These are phyloP conservation scores for Agrypnia vestita DNA, from an alignment of 1,140 invertebrate genomes.

Conservation along the genomic window DNA sequence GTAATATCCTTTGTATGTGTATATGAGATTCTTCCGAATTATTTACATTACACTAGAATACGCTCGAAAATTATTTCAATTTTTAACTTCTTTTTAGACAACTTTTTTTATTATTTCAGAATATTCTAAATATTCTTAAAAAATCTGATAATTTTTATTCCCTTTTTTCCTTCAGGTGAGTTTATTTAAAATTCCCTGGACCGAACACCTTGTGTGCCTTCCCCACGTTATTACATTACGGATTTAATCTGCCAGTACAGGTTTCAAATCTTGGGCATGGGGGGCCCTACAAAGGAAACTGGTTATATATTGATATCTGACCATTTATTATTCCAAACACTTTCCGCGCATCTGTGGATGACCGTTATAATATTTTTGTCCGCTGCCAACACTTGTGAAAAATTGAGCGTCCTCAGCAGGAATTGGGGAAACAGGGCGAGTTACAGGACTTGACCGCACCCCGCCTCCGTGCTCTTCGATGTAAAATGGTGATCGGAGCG, in stretches of 20 bases:
- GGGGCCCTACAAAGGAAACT: conserved; percentile 53
- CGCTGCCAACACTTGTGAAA: conserved; percentile 29
- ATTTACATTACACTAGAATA: too few species aligned
- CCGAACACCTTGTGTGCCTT: conserved; percentile 28
- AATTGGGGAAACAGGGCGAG: not conserved
- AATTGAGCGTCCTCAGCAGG: conserved; percentile 33
- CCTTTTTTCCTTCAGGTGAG: too few species aligned
- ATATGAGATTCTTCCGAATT: too few species aligned
- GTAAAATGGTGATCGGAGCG: not conserved
- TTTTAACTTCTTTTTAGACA: too few species aligned
- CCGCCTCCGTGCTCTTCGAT: not conserved
- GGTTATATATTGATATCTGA: conserved; percentile 56
- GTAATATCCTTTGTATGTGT: too few species aligned
- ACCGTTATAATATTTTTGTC: conserved; percentile 50
- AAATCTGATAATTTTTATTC: too few species aligned
- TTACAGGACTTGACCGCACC: not conserved
- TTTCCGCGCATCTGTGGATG: conserved; percentile 49
- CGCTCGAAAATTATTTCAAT: too few species aligned
- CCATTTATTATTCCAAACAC: conserved; percentile 55
- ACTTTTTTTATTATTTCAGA: too few species aligned
- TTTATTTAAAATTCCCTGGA: not conserved
- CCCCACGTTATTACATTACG: conserved; percentile 14
- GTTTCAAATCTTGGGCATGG: conserved; percentile 38
- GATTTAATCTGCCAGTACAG: conserved; percentile 31
- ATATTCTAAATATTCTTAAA: too few species aligned